A percentile compares a stretch with the other conserved stretches of the same genome.
phyloP scores from a whole-genome alignment of 2,888 invertebrate species.

The Caenorhabditis doughertyi region DNA sequence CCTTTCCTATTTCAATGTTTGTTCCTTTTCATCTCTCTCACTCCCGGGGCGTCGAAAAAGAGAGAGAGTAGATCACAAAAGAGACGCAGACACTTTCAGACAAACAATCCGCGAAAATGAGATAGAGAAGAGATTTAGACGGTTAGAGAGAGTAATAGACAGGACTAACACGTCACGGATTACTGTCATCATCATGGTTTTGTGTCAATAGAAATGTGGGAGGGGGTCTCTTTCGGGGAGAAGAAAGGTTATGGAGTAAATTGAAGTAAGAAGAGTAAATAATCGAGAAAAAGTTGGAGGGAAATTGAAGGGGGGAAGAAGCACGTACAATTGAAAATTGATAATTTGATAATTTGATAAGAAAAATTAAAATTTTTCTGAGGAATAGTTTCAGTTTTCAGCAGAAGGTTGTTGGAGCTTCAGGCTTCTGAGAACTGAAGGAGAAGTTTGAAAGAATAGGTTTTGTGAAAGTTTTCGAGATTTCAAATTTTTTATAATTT shows the following conservation, averaged over 20 bases:
- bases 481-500: too few relatives aligned
- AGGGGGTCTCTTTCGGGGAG: not conserved
- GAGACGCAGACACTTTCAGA: too few relatives aligned
- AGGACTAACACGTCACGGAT: conserved; percentile 58
- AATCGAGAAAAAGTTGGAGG: not conserved
- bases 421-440: too few relatives aligned
- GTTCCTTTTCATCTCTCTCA: not conserved
- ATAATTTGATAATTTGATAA: not conserved
- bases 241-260: not conserved
- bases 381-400: too few relatives aligned
- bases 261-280: not conserved
- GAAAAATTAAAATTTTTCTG: too few relatives aligned
- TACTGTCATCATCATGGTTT: conserved; percentile 56
- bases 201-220: conserved; percentile 37
- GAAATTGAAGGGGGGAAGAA: too few relatives aligned
- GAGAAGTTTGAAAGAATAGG: too few relatives aligned
- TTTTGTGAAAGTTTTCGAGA: too few relatives aligned
- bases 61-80: not conserved
- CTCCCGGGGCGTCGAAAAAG: not conserved
- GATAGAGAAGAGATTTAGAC: conserved; percentile 18
- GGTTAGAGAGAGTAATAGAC: conserved; percentile 19
- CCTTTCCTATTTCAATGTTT: conserved; percentile 3
- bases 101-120: not conserved
- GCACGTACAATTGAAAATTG: not conserved
- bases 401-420: too few relatives aligned